Evolutionary conservation across 2,888 invertebrate genomes (phyloP).

Genomic region (Allophyes oxyacanthae): DNA sequence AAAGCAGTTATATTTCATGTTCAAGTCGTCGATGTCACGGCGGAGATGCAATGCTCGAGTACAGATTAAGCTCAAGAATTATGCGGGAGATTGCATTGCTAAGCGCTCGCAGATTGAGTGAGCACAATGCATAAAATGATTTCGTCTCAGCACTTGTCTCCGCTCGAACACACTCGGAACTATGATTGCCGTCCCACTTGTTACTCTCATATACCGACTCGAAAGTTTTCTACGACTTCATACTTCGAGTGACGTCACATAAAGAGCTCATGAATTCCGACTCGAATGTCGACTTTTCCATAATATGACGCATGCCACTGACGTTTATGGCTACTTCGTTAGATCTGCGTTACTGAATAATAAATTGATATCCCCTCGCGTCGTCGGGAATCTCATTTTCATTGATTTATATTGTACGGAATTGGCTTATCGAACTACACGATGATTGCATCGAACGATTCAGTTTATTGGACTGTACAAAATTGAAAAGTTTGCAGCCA

Average conservation of each 20-base stretch:
- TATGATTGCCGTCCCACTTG: conserved; percentile 70
- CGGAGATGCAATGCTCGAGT: conserved; percentile 43
- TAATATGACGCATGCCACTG: conserved; percentile 62
- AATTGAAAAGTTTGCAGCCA: conserved; percentile 65
- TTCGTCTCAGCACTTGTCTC: conserved; percentile 53
- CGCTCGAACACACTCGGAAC: conserved; percentile 50
- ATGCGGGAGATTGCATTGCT: conserved; percentile 55
- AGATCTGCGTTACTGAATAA: conserved; percentile 63
- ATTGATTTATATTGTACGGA: conserved; percentile 72
- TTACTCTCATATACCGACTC: conserved; percentile 71
- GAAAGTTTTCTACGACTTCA: conserved; percentile 71
- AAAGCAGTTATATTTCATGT: conserved; percentile 36
- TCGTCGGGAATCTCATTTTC: conserved; percentile 64
- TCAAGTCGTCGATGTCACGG: conserved; percentile 40
- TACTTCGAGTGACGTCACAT: conserved; percentile 74
- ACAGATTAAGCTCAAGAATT: conserved; percentile 53
- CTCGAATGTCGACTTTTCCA: conserved; percentile 63
- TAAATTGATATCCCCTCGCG: conserved; percentile 67
- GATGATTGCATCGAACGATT: conserved; percentile 73
- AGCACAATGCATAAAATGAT: conserved; percentile 61
- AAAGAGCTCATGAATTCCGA: conserved; percentile 71
- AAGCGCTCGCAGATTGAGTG: conserved; percentile 56
- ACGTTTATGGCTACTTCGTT: conserved; percentile 62
- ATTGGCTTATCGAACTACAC: conserved; percentile 74
- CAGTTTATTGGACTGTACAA: conserved; percentile 71